These are phyloP conservation scores for Lathamus discolor DNA, from an alignment of 2,113 vertebrate species.

Conservation along the genomic window DNA sequence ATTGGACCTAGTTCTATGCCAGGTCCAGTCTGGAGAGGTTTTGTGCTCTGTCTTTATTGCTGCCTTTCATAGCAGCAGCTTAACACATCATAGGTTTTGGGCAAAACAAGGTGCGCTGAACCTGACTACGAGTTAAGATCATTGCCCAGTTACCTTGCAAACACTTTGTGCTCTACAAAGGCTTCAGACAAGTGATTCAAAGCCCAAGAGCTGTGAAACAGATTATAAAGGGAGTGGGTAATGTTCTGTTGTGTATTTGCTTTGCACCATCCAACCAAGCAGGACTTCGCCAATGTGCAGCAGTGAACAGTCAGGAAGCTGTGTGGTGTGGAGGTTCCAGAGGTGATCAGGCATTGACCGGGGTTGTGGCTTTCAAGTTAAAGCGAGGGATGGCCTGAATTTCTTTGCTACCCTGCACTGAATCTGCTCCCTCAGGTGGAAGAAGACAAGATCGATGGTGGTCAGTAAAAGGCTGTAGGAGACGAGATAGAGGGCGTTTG, in stretches of 20 bases:
- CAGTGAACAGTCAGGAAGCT: background rate
- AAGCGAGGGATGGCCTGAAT: background rate
- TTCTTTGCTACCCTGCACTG: background rate
- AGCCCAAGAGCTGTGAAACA: background rate
- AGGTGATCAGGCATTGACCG: accelerated
- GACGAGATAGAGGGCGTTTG: background rate
- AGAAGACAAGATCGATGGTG: background rate
- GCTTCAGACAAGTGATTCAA: background rate
- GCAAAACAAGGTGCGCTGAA: background rate
- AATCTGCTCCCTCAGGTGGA: background rate
- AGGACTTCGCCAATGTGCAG: background rate
- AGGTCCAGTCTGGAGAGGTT: background rate
- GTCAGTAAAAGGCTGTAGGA: background rate
- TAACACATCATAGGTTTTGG: background rate
- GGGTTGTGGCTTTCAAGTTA: background rate
- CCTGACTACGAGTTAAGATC: background rate
- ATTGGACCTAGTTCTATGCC: background rate
- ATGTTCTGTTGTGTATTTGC: background rate
- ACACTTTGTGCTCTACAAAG: background rate
- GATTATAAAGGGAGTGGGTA: background rate
- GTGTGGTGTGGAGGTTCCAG: background rate
- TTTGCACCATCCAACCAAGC: background rate
- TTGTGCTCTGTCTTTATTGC: background rate
- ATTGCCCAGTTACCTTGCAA: background rate
- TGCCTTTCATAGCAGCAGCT: background rate